Conservation (phyloP, 2,113 vertebrate species). For the Prietella phreatophila region DNA sequence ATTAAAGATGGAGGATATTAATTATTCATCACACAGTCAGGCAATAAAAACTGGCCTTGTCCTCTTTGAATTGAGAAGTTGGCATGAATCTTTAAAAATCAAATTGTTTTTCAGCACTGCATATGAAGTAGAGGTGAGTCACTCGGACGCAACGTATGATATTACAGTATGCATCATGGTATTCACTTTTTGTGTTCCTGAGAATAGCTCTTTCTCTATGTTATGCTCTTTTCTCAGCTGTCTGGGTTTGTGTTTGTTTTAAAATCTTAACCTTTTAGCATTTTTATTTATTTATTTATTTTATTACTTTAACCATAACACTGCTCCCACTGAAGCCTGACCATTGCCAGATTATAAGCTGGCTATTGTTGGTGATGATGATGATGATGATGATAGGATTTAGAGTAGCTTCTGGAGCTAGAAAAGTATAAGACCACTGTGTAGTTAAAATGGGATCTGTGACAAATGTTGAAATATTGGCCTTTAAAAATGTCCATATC, state of each 20-base stretch:
- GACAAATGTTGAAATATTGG: background rate
- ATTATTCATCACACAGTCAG: constrained; percentile 51
- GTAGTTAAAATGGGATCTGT: background rate
- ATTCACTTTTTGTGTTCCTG: background rate
- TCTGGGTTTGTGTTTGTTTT: background rate
- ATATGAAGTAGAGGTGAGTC: background rate
- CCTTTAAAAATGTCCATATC: background rate
- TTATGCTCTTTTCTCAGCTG: background rate
- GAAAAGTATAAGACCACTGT: background rate
- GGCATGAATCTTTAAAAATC: background rate
- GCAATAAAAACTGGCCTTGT: constrained; percentile 30
- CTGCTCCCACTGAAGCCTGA: background rate
- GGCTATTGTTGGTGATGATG: background rate
- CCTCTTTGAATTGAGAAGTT: background rate
- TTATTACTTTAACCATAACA: background rate
- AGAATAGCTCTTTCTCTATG: background rate
- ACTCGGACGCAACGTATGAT: background rate
- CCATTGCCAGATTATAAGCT: background rate
- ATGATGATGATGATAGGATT: background rate
- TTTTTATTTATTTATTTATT: background rate
- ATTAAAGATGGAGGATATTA: constrained; percentile 52
- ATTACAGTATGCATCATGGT: background rate
- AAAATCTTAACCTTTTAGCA: background rate
- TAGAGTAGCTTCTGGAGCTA: background rate
- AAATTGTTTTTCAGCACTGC: background rate